These are phyloP conservation scores for Acleris holmiana DNA, from an alignment of 2,888 invertebrate genomes.

Conservation along the genomic window DNA sequence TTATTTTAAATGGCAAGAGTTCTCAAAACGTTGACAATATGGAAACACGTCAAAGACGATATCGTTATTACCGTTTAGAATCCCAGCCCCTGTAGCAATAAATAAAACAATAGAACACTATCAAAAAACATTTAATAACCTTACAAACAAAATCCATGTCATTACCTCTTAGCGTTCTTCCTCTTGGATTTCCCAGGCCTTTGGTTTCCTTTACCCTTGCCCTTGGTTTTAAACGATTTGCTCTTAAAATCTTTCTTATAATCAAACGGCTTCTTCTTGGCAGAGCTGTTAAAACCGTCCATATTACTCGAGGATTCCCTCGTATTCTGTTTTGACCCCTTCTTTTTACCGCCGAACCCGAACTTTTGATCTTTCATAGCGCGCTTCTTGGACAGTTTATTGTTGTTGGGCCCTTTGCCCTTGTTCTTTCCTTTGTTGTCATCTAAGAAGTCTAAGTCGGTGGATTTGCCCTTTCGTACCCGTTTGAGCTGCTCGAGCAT, in stretches of 20 bases:
- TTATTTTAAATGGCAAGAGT: too few species aligned
- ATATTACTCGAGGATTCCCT: slow-evolving; percentile 90
- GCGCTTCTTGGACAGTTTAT: slow-evolving; percentile 76
- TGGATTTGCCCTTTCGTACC: slow-evolving; percentile 92
- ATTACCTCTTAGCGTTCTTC: slow-evolving; percentile 67
- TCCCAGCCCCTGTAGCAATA: too few species aligned
- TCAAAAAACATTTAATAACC: slow-evolving; percentile 24
- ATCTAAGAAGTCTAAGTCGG: slow-evolving; percentile 92
- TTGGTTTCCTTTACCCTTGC: slow-evolving; percentile 58
- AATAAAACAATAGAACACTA: slow-evolving; percentile 12
- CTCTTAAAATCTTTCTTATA: slow-evolving; percentile 74
- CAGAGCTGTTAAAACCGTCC: slow-evolving; percentile 81
- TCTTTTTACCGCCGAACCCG: slow-evolving; percentile 98
- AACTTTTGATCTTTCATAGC: slow-evolving; percentile 92
- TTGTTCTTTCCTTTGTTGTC: slow-evolving; percentile 78
- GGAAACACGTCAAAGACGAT: too few species aligned
- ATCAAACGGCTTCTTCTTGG: slow-evolving; percentile 66
- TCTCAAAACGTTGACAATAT: too few species aligned
- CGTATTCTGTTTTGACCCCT: slow-evolving; percentile 94
- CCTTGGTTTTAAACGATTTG: slow-evolving; percentile 68
- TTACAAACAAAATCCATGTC: slow-evolving; percentile 32
- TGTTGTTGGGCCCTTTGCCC: slow-evolving; percentile 59
- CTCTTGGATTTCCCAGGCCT: slow-evolving; percentile 84
- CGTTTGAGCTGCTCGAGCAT: slow-evolving; percentile 97
- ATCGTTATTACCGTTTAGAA: too few species aligned